These are phyloP conservation scores for Sardina pilchardus DNA, from an alignment of 2,113 vertebrate species.

Conservation along the genomic window DNA sequence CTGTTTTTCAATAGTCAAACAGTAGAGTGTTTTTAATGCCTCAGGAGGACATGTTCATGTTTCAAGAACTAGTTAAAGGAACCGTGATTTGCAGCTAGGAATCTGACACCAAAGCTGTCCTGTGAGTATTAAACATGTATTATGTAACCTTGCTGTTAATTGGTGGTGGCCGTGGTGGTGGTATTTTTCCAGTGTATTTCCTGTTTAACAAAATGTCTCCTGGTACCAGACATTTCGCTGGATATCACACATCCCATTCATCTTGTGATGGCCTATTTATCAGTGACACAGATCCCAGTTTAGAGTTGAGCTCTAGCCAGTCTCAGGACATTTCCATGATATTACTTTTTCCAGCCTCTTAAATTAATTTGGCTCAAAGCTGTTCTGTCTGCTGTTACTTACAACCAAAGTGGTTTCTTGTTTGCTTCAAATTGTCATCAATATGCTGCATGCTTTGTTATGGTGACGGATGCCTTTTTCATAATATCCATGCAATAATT, in stretches of 20 bases:
- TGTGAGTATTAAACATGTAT: not conserved
- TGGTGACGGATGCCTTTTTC: not conserved
- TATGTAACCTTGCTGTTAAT: not conserved
- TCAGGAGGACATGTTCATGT: not conserved
- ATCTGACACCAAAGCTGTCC: not conserved
- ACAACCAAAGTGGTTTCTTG: not conserved
- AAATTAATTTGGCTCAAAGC: not conserved
- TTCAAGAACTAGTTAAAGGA: not conserved
- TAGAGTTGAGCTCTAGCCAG: not conserved
- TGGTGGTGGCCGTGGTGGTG: not conserved
- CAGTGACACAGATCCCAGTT: slow-evolving; percentile 5
- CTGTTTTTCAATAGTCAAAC: too few relatives aligned
- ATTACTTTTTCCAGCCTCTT: not conserved
- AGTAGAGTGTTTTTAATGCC: not conserved
- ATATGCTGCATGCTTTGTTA: not conserved
- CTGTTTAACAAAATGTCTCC: not conserved
- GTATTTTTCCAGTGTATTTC: not conserved
- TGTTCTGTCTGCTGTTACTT: not conserved
- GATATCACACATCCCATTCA: not conserved
- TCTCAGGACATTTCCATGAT: not conserved
- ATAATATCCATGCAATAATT: not conserved
- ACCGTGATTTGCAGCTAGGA: not conserved
- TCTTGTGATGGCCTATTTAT: not conserved
- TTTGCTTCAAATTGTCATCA: not conserved
- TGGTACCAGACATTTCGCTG: not conserved